These are phyloP conservation scores for Lagenorhynchus albirostris DNA, from an alignment of 2,113 vertebrate species.

Conservation along the genomic window DNA sequence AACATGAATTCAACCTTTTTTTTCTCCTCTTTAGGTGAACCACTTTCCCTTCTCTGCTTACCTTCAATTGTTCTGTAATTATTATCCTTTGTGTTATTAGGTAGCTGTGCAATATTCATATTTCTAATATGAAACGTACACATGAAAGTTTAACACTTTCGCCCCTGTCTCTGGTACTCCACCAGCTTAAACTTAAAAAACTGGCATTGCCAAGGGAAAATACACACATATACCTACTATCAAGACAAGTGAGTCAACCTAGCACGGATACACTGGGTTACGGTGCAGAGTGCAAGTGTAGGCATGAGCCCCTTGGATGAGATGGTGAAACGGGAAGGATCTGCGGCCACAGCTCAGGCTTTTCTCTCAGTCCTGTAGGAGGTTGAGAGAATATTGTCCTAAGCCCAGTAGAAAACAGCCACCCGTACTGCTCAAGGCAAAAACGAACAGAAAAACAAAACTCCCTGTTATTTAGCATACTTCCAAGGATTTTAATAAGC, in stretches of 20 bases:
- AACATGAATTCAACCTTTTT: not conserved
- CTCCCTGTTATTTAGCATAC: not conserved
- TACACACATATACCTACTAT: not conserved
- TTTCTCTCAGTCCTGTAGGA: not conserved
- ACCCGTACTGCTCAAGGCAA: not conserved
- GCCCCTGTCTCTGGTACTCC: not conserved
- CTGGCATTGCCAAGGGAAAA: not conserved
- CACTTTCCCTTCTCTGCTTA: not conserved
- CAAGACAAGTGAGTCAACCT: not conserved
- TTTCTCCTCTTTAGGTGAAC: not conserved
- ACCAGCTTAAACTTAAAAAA: not conserved
- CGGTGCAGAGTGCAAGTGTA: not conserved
- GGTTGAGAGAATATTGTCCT: not conserved
- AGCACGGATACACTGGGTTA: not conserved
- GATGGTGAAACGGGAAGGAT: not conserved
- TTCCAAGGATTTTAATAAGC: not conserved
- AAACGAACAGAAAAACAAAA: not conserved
- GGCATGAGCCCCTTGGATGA: no score
- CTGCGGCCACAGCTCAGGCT: fast-evolving
- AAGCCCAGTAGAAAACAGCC: not conserved
- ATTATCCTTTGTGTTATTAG: not conserved
- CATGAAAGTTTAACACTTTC: not conserved
- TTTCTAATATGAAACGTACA: not conserved
- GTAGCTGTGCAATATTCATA: not conserved
- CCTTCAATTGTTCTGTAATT: not conserved